These are phyloP conservation scores for Hyposoter didymator DNA, from an alignment of 2,888 invertebrate species.

Conservation along the genomic window DNA sequence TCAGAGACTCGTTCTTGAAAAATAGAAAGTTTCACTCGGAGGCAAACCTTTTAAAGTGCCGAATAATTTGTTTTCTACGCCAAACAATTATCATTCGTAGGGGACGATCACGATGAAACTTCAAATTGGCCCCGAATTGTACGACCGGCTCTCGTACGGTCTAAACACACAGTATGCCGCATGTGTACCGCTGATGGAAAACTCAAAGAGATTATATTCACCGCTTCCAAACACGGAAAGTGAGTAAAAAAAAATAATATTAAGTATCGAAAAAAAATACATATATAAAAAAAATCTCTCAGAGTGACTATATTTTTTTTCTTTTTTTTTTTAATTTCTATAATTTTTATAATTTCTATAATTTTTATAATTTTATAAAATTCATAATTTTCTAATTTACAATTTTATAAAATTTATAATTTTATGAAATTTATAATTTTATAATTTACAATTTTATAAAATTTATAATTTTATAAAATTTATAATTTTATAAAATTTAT, in stretches of 20 bases:
- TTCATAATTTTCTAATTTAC: no score
- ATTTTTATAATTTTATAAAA: no score
- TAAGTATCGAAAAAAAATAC: neutral
- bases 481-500: no score
- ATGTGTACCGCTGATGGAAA: slow-evolving; percentile 91
- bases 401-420: no score
- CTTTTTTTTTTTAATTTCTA: no score
- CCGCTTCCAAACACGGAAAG: slow-evolving; percentile 91
- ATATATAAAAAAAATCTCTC: no score
- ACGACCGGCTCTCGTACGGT: slow-evolving; percentile 88
- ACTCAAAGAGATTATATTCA: slow-evolving; percentile 91
- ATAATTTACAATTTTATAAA: no score
- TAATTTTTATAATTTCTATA: no score
- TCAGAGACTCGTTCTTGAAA: neutral
- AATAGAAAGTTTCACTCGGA: no score
- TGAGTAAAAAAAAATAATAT: slow-evolving; percentile 81
- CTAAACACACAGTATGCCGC: slow-evolving; percentile 91
- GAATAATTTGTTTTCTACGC: slow-evolving; percentile 9
- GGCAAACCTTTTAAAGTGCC: neutral
- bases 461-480: no score
- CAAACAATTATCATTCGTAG: slow-evolving; percentile 74
- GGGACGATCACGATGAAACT: slow-evolving; percentile 82
- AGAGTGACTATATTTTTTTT: no score
- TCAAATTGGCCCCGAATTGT: slow-evolving; percentile 92
- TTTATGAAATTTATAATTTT: no score